phyloP scores from a whole-genome alignment of 2,888 invertebrate genomes.

The Zele albiditarsus region DNA sequence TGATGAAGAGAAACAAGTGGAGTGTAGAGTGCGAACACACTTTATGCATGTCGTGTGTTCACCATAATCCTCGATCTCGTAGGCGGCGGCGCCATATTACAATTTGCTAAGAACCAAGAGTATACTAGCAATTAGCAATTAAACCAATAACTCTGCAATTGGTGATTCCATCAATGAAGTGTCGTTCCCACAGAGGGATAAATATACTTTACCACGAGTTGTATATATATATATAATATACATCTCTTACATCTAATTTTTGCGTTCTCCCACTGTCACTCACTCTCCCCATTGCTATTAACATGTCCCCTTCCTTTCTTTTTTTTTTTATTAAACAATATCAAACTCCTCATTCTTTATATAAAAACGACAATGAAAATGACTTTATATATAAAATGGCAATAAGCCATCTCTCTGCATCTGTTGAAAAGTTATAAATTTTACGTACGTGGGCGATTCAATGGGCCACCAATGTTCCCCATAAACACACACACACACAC shows the following conservation, averaged over 20 bases:
- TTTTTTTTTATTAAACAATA: slow-evolving; percentile 22
- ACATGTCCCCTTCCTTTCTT: slow-evolving; percentile 8
- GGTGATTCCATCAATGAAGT: slow-evolving; percentile 66
- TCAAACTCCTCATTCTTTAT: not conserved
- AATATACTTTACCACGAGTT: not conserved
- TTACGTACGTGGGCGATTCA: slow-evolving; percentile 32
- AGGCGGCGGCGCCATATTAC: slow-evolving; percentile 47
- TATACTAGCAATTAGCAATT: slow-evolving; percentile 70
- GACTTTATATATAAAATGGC: slow-evolving; percentile 12
- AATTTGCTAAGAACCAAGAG: slow-evolving; percentile 46
- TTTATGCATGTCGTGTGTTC: slow-evolving; percentile 35
- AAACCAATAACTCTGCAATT: slow-evolving; percentile 70
- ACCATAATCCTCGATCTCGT: slow-evolving; percentile 45
- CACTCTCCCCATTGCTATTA: not conserved
- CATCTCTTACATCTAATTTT: not conserved
- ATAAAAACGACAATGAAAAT: slow-evolving; percentile 1
- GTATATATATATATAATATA: not conserved
- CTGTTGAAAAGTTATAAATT: not conserved
- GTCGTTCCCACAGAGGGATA: slow-evolving; percentile 50
- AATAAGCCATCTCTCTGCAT: not conserved
- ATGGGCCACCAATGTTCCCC: slow-evolving; percentile 47
- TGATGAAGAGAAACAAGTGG: slow-evolving; percentile 26
- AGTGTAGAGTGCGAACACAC: not conserved
- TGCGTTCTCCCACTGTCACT: not conserved
- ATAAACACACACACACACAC: slow-evolving; percentile 49